These are phyloP conservation scores for Folsomia candida DNA, from an alignment of 2,888 invertebrate genomes.

Conservation along the genomic window DNA sequence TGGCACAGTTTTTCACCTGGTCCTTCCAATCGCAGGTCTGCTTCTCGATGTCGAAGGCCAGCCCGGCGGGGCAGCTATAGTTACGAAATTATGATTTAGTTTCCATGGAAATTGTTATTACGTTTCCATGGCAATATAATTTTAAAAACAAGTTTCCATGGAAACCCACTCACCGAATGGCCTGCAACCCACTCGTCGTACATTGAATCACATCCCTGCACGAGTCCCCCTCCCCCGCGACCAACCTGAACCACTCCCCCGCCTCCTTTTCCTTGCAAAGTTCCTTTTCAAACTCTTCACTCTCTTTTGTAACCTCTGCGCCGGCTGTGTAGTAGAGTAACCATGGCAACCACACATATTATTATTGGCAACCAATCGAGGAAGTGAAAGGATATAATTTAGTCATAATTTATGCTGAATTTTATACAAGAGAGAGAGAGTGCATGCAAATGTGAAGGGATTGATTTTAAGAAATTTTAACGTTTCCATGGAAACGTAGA, in stretches of 20 bases:
- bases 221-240: slow-evolving; percentile 84
- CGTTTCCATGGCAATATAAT: not conserved
- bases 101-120: not conserved
- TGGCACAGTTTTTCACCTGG: slow-evolving; percentile 79
- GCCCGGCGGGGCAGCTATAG: slow-evolving; percentile 77
- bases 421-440: not conserved
- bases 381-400: not conserved
- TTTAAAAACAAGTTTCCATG: not conserved
- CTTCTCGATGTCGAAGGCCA: slow-evolving; percentile 90
- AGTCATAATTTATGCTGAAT: not conserved
- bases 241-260: slow-evolving; percentile 90
- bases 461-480: not conserved
- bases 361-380: not conserved
- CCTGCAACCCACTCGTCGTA: slow-evolving; percentile 72
- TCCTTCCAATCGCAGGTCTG: slow-evolving; percentile 94
- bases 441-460: no score
- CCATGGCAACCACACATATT: not conserved
- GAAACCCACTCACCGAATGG: slow-evolving; percentile 34
- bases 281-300: slow-evolving; percentile 82
- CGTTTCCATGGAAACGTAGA: not conserved
- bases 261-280: slow-evolving; percentile 92
- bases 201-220: slow-evolving; percentile 94
- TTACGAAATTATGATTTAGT: not conserved
- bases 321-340: not conserved
- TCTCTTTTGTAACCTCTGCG: slow-evolving; percentile 58